Evolutionary conservation across 2,888 invertebrate species (phyloP).

Genomic region (Agonopterix heracliana): DNA sequence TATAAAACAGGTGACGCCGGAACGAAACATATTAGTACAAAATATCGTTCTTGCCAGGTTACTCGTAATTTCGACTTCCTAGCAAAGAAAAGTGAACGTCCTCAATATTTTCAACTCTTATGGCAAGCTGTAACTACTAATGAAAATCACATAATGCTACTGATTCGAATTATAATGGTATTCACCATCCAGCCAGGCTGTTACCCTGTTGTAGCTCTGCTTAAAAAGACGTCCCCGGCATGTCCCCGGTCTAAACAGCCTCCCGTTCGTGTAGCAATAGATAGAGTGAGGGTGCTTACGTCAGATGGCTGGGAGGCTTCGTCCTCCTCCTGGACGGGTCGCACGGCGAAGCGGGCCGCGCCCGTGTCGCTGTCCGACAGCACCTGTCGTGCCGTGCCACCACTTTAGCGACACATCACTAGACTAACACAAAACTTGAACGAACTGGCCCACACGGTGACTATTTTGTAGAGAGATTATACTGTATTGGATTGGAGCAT

Average conservation of each 20-base stretch:
- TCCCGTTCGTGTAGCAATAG: not conserved
- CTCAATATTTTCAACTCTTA: no score
- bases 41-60: no score
- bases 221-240: no score
- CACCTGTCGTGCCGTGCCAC: slow-evolving; percentile 48
- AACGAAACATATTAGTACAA: no score
- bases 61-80: no score
- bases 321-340: slow-evolving; percentile 81
- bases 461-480: not conserved
- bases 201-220: no score
- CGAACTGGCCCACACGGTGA: not conserved
- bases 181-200: no score
- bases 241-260: not conserved
- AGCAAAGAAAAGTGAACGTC: no score
- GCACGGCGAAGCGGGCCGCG: slow-evolving; percentile 78
- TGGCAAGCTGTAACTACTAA: no score
- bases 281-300: slow-evolving; percentile 41
- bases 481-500: not conserved
- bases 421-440: not conserved
- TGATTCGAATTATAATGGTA: no score
- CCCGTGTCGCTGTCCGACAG: slow-evolving; percentile 72
- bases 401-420: slow-evolving; percentile 7
- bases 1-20: no score
- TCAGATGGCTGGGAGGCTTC: slow-evolving; percentile 72
- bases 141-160: no score